Evolutionary conservation across 2,797 vertebrate species (phyloP).

Genomic region (Nyctalus aviator): DNA sequence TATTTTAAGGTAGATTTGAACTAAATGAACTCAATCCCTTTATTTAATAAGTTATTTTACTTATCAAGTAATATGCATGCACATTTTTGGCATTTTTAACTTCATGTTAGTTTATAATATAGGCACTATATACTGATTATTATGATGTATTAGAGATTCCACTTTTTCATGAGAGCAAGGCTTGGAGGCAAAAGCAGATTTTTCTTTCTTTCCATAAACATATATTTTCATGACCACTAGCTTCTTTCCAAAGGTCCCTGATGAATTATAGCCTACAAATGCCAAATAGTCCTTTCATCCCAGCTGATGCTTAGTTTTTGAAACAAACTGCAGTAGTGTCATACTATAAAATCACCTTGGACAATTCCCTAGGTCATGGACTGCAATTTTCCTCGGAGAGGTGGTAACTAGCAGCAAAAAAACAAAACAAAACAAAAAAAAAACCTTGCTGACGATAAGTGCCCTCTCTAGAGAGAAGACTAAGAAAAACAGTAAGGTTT

Average conservation of each 20-base stretch:
- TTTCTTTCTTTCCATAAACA: slow-evolving; percentile 41
- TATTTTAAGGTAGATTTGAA: slow-evolving; percentile 78
- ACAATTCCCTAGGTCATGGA: slow-evolving; percentile 66
- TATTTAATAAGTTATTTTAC: slow-evolving; percentile 67
- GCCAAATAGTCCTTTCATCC: not conserved
- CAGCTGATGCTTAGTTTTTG: slow-evolving; percentile 11
- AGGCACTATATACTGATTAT: slow-evolving; percentile 47
- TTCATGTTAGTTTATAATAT: slow-evolving; percentile 43
- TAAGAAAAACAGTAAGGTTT: slow-evolving; percentile 9
- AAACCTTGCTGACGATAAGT: not conserved
- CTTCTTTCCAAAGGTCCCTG: slow-evolving; percentile 23
- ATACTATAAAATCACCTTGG: slow-evolving; percentile 68
- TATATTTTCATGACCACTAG: not conserved
- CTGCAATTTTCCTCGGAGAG: slow-evolving; percentile 63
- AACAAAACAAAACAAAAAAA: slow-evolving; percentile 62
- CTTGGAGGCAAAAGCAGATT: not conserved
- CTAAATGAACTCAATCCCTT: slow-evolving; percentile 68
- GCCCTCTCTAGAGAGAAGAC: slow-evolving; percentile 42
- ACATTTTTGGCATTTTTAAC: slow-evolving; percentile 64
- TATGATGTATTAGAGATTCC: not conserved
- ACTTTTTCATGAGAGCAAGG: not conserved
- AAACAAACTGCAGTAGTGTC: slow-evolving; percentile 73
- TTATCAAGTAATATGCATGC: slow-evolving; percentile 32
- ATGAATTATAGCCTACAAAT: slow-evolving; percentile 28
- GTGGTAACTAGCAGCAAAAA: slow-evolving; percentile 61